Evolutionary conservation across 2,113 vertebrate species (phyloP).

Genomic region (Lontra canadensis): DNA sequence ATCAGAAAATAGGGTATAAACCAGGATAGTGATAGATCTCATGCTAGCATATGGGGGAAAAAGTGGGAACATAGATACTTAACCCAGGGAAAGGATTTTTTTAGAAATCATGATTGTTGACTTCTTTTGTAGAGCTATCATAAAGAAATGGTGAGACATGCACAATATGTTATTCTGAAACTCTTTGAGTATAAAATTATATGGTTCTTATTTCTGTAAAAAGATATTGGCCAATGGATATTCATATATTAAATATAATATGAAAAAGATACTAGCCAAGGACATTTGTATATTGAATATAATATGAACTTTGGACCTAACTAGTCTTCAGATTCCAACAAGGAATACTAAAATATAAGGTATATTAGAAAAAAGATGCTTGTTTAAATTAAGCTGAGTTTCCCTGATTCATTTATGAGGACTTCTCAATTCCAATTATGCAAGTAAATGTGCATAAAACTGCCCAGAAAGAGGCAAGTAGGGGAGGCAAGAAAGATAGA

Average conservation of each 20-base stretch:
- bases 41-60: neutral
- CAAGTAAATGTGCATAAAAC: neutral
- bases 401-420: neutral
- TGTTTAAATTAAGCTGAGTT: neutral
- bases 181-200: neutral
- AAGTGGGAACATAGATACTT: neutral
- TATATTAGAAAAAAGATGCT: neutral
- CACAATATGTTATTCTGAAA: neutral
- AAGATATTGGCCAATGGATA: neutral
- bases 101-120: neutral
- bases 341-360: neutral
- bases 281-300: neutral
- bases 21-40: neutral
- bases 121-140: neutral
- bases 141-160: neutral
- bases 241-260: neutral
- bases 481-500: neutral
- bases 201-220: neutral
- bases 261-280: neutral
- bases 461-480: neutral
- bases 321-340: neutral
- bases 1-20: neutral
- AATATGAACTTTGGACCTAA: neutral
- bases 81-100: neutral
- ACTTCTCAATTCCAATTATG: neutral